Evolutionary conservation across 2,113 vertebrate species (phyloP), one percentile per base, ranked within the genome.

Genomic region (Chionodraco myersi): DNA sequence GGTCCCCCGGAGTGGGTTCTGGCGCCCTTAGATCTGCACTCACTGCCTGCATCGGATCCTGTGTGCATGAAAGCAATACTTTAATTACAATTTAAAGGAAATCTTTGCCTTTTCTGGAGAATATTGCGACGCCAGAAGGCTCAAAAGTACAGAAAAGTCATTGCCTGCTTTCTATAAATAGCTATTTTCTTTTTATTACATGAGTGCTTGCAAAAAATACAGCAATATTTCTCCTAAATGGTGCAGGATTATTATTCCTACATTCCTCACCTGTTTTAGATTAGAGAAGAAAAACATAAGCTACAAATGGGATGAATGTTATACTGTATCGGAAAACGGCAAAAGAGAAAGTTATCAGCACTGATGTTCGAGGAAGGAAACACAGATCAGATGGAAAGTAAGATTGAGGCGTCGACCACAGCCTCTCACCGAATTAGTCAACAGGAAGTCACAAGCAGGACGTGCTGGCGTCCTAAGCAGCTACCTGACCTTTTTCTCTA

Each of bases 391-490:
- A 88, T 75, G 62, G 72, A 87, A 79, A 62, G 66, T 63, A 57
- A 72, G 82, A 86, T 36, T 54, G 57, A 77, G 75, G 78, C 36
- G 30, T 78, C 6, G 10, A 89, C 89, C 88, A 57, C 88, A 92
- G 74, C 61, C 73, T 84, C 88, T 86, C 77, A 87, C 72, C 75
- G 81, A 45, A 84, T 78, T 82, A 92, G 66, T 74, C 75, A 70
- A 70, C 91, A 88, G 90, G 86, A 91, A 73, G 68, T 88, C 86
- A 91, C 87, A 85, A 73, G 60, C 89, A 93, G 90, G 84, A 94
- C 92, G 81, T 80, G 9, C 45, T 79, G 51, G 47, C n/a, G 4
- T 21, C 59, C 13, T 5, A n/a, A 45, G 16, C 65, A 61, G 18
- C 54, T 16, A 34, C 61, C 15, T 56, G 41, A 23, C 36, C 0